Percentiles rank a stretch among this genome's conserved stretches.
phyloP scores from a whole-genome alignment of 2,113 vertebrate species.

The Phaethon lepturus region DNA sequence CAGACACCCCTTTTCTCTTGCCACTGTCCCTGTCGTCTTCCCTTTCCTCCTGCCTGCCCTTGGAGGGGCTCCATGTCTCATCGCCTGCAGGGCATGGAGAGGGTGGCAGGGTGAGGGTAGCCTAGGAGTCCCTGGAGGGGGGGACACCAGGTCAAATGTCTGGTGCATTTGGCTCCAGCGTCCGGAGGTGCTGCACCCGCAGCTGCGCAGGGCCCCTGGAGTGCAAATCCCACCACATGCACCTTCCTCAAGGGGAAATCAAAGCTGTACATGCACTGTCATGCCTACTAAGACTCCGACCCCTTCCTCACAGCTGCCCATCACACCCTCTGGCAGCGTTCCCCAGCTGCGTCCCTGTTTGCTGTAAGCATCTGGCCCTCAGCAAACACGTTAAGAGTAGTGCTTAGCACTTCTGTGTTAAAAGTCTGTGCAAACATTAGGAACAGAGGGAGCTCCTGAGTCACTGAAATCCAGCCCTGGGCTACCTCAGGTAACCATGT shows the following conservation, averaged over 20 bases:
- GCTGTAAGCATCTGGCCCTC: background rate
- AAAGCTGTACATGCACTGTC: rapidly evolving
- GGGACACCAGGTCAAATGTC: background rate
- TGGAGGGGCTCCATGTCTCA: background rate
- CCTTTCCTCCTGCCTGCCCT: background rate
- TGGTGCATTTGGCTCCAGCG: background rate
- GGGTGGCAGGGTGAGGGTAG: background rate
- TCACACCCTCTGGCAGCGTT: rapidly evolving
- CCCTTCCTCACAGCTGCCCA: background rate
- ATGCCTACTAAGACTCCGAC: background rate
- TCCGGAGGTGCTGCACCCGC: background rate
- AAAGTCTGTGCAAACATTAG: background rate
- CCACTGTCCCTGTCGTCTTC: background rate
- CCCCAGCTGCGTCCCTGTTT: background rate
- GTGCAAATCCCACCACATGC: background rate
- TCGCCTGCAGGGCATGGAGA: rapidly evolving
- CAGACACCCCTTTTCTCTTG: background rate
- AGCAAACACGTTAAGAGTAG: background rate
- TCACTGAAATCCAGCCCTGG: background rate
- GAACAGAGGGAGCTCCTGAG: slow-evolving; percentile 39
- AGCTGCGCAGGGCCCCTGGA: background rate
- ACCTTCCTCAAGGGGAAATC: background rate
- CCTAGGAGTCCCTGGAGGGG: background rate
- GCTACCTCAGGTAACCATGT: slow-evolving; percentile 23
- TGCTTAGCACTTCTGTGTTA: background rate